Base-by-base conservation (phyloP, 1,140 invertebrate species). In the Formica selysi region DNA sequence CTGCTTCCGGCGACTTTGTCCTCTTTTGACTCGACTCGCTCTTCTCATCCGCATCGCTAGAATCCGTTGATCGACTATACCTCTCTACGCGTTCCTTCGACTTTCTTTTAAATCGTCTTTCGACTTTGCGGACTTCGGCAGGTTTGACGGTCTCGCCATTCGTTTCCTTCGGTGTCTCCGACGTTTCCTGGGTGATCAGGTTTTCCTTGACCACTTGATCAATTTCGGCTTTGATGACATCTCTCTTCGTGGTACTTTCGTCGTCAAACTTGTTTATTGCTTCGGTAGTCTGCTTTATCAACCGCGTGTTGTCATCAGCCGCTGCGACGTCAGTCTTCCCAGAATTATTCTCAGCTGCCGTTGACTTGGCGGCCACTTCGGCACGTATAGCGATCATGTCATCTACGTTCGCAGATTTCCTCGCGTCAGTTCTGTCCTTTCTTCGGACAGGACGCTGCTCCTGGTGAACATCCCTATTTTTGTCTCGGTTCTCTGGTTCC, bases 11-110 rank as follows among this genome's bases (percentile, higher is more conserved):
- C 0, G 92, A 93, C 38, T 91, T 93, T 3, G 83, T 92, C 22
- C 89, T 91, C 11, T 87, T 90, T 3, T 79, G 51, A 57, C n/a
- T 65, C 1, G 67, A 86, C 11, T 86, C 89, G 4, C 79, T 80
- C 8, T 83, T 89, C 8, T 92, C 89, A 1, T 93, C 93, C 65
- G 86, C 59, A 1, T 94, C 93, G 29, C 93, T 94, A 5, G 92
- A 93, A 44, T 93, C 94, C 3, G 89, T 90, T 0, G 76, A 90
- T 7, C 89, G 85, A 67, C 79, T 87, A 7, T 86, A 87, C 11
- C 44, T 86, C 41, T 90, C 91, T 5, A 48, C 76, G 19, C 87
- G 81, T 44, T 92, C 90, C n/a, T 87, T 92, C 6, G 89, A 91
- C 26, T 62, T 89, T 16, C 87, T 90, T 74, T 88, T 89, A 41